Evolutionary conservation across 1,140 invertebrate species (phyloP), one percentile per base, ranked within the genome.

Genomic region (Aethina tumida): DNA sequence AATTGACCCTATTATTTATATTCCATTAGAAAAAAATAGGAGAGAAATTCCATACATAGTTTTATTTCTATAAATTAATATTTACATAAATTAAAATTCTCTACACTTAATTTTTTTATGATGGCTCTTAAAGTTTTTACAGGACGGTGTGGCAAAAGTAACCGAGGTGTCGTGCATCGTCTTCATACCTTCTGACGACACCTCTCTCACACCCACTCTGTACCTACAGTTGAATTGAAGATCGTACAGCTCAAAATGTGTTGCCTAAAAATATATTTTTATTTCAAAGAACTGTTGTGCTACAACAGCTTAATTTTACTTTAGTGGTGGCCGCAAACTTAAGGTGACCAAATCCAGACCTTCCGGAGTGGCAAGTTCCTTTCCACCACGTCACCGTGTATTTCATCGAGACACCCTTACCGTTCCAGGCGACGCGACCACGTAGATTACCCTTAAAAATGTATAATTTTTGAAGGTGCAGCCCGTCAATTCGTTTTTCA

Each of bases 391-490:
- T 52, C 2, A 58, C 44, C 7, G 43, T 51, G 35, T 50, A 55
- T 41, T 41, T 49, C 13, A 35, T 17, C 15, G 17, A 24, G 8
- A 32, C 35, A 10, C 41, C 45, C 13, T 25, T 43, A 5, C 62
- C 51, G 28, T 64, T 64, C 70, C 69, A 71, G 14, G 60, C 49
- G 33, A 72, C 63, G 46, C 57, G 64, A 0, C 68, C 68, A 37
- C 62, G 61, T 10, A 72, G 45, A 39, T 65, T 63, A 36, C 64
- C 58, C 35, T 66, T 63, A 24, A 60, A 57, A 67, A 68, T 70
- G 28, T 63, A 59, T n/a, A 71, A 53, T 50, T 66, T 68, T 29
- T 68, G 58, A 25, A 71, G 39, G 39, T 64, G 63, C 0, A 72
- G 45, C 27, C 58, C 63, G 45, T 64, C 65, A 37, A 70, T 63